phyloP scores from a whole-genome alignment of 2,888 invertebrate genomes.

The Heliconius sara region DNA sequence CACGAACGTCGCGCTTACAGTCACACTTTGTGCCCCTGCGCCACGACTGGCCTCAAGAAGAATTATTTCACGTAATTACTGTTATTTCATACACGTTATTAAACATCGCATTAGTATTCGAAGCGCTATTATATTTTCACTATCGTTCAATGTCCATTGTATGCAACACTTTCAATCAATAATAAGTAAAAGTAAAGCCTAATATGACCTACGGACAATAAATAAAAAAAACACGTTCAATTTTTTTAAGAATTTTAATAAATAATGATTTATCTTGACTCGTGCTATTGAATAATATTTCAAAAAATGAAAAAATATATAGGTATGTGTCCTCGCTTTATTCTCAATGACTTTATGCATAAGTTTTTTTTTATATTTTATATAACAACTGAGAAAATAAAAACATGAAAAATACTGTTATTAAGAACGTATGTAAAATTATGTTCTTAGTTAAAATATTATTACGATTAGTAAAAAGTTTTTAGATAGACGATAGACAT shows the following conservation, averaged over 20 bases:
- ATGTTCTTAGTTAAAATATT: too few relatives aligned
- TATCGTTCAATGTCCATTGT: constrained; percentile 78
- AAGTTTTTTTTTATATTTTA: background rate
- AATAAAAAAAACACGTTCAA: background rate
- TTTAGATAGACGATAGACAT: too few relatives aligned
- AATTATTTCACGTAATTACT: constrained; percentile 23
- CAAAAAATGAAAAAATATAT: too few relatives aligned
- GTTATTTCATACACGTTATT: constrained; percentile 37
- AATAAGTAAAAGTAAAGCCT: constrained; percentile 17
- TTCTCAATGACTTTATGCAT: background rate
- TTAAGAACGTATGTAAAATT: too few relatives aligned
- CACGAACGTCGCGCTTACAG: too few relatives aligned
- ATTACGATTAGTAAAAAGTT: too few relatives aligned
- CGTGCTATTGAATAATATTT: too few relatives aligned
- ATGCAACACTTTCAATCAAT: constrained; percentile 68
- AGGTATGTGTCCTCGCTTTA: background rate
- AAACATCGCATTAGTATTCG: constrained; percentile 67
- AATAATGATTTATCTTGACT: background rate
- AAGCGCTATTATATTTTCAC: constrained; percentile 68
- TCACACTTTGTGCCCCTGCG: too few relatives aligned
- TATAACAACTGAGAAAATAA: background rate
- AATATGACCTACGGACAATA: background rate
- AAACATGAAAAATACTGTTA: background rate
- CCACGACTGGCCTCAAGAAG: background rate
- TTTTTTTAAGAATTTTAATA: background rate